phyloP scores from a whole-genome alignment of 2,888 invertebrate species.

The Lepidocyrtoides sp. region DNA sequence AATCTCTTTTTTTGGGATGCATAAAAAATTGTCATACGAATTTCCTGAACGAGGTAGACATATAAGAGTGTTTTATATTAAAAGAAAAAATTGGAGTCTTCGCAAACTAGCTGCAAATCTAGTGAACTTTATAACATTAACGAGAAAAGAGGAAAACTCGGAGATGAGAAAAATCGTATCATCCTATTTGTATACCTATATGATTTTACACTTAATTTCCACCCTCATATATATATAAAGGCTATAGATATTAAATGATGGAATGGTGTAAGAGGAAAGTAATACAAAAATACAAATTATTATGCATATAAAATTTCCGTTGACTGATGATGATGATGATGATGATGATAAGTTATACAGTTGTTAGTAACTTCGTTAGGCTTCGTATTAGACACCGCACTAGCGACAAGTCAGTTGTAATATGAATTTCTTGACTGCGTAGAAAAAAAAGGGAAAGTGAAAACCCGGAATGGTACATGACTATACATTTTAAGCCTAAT shows the following conservation, averaged over 20 bases:
- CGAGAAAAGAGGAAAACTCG: conserved; percentile 17
- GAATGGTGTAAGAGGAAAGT: conserved; percentile 16
- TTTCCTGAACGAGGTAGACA: conserved; percentile 55
- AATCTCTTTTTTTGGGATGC: conserved; percentile 42
- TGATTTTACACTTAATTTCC: conserved; percentile 9
- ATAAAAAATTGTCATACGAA: conserved; percentile 65
- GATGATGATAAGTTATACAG: neutral
- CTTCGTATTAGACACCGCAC: neutral
- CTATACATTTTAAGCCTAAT: too few species aligned
- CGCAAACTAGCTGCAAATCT: conserved; percentile 49
- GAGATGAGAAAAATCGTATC: conserved; percentile 39
- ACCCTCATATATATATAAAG: too few species aligned
- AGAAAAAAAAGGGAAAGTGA: conserved; percentile 45
- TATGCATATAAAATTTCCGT: conserved; percentile 56
- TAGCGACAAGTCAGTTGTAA: conserved; percentile 26
- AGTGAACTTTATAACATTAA: neutral
- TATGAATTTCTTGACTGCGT: neutral
- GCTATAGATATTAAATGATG: conserved; percentile 10
- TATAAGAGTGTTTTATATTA: conserved; percentile 17
- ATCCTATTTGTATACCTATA: neutral
- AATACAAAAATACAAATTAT: conserved; percentile 49
- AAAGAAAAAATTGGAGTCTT: conserved; percentile 37
- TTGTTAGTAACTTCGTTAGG: conserved; percentile 35
- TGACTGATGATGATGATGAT: conserved; percentile 6
- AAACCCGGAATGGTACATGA: conserved; percentile 2